Evolutionary conservation across 2,113 vertebrate species (phyloP), one percentile per base, ranked within the genome.

Genomic region (Hiodon tergisus): DNA sequence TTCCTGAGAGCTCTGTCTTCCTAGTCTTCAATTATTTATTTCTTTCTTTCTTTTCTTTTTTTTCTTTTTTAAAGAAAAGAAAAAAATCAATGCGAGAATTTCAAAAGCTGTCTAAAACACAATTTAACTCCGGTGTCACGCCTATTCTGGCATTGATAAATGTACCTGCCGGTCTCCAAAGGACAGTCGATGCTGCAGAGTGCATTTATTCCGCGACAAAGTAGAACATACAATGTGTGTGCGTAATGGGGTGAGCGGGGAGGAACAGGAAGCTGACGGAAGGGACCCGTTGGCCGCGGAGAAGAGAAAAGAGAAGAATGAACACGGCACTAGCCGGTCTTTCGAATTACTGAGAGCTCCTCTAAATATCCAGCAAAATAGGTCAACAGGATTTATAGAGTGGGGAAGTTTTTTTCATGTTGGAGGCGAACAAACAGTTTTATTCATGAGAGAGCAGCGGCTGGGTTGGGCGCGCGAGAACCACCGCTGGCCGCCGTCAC

Each of bases 351-450:
- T 85, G 80, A 87, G 85, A 87, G 88, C 86, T 82, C 82, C 76
- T 7, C 73, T 78, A 88, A 89, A 88, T 83, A 84, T 87, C 83
- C 84, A 76, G 78, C 74, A 76, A 90, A 90, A 86, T 89, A 87
- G 86, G 88, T 89, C 87, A 88, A 83, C 81, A 80, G 86, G 86
- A 88, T 89, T 86, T 88, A 83, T 81, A 85, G 83, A 86, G 84
- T 87, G 83, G 82, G 81, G 80, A 76, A 81, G 73, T 80, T 77
- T 82, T 78, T 84, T 9, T 14, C 58, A 59, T 9, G 58, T 14
- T 11, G 58, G 14, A 57, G 11, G 55, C 55, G 11, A 11, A 57
- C 55, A 57, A 57, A 11, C 58, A 3, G 58, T 6, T 9, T 59
- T 9, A 59, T 9, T 59, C 14, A 14, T 6, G 6, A 6, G 13